Base-by-base conservation (phyloP, 1,140 invertebrate species). In the Bombus haemorrhoidalis region DNA sequence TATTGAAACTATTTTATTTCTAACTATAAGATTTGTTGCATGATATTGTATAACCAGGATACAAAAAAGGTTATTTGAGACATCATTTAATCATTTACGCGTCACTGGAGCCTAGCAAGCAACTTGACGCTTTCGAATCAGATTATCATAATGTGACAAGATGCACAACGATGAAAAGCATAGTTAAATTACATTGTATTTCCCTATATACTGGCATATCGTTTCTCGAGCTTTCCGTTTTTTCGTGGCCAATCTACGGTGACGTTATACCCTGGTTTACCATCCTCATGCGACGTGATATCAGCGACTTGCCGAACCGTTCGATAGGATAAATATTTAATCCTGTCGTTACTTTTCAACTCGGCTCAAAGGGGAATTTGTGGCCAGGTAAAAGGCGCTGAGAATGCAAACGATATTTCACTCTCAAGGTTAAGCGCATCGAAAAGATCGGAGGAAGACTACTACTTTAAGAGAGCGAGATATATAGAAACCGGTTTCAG, bases 281-380 rank as follows among this genome's bases (percentile, higher is more conserved):
- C 28, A n/a, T 41, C 5, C 6, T 18, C 79, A 5, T 15, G 66
- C 25, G 28, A 34, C 28, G 8, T 22, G 15, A 74, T 47, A 39
- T 74, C 41, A 43, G 39, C 71, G n/a, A 53, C 43, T n/a, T 59
- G 6, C 25, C 39, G 28, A 41, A 74, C n/a, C n/a, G 53, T 15
- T 47, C 15, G 80, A 81, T 62, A 8, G 22, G 43, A 15, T 62
- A 62, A 59, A 81, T 32, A 74, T 74, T 32, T n/a, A 74, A 74
- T 47, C 34, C 41, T 4, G n/a, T 37, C n/a, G 41, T 22, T 79
- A 43, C 32, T 78, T 57, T 37, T 37, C 32, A 28, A 57, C 34
- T 47, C 71, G 6, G 1, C 9, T 22, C 15, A 37, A 72, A 8
- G 39, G 9, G 9, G 9, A 34, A 47, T 39, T 74, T 32, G 41